Evolutionary conservation across 2,113 vertebrate genomes (phyloP).

Genomic region (Perognathus longimembris): DNA sequence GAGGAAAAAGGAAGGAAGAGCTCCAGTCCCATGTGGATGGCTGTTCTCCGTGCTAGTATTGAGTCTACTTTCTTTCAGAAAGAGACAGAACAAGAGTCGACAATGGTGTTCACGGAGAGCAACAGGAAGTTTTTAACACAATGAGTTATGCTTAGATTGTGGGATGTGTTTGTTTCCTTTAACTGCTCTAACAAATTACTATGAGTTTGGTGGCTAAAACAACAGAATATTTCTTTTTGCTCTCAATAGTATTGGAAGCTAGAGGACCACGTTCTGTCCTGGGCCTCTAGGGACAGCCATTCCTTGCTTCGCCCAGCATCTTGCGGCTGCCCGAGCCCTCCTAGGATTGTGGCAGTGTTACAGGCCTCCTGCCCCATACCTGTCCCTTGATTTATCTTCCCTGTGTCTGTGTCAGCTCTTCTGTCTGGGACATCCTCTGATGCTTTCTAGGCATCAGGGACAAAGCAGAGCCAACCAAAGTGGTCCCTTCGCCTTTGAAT

Average conservation of each 20-base stretch:
- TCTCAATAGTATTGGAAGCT: not conserved
- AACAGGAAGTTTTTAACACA: not conserved
- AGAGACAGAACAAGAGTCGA: not conserved
- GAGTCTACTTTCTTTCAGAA: not conserved
- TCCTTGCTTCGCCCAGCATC: not conserved
- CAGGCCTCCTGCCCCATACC: too few species aligned
- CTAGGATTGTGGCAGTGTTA: fast-evolving
- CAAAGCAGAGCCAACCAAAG: not conserved
- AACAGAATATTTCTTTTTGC: not conserved
- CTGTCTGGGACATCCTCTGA: too few species aligned
- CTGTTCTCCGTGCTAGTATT: not conserved
- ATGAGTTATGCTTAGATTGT: constrained; percentile 32
- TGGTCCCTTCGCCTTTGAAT: not conserved
- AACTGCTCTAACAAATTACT: constrained; percentile 7
- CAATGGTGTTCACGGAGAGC: not conserved
- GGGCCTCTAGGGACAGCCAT: too few species aligned
- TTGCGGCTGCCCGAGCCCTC: too few species aligned
- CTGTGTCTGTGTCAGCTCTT: too few species aligned
- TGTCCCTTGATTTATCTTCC: not conserved
- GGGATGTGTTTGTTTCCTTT: not conserved
- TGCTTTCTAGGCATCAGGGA: not conserved
- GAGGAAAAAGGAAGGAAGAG: not conserved
- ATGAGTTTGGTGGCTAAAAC: not conserved
- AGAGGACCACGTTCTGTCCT: fast-evolving
- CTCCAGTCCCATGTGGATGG: not conserved